These are phyloP conservation scores for Glaucidium brasilianum DNA, from an alignment of 2,113 vertebrate genomes.

Conservation along the genomic window DNA sequence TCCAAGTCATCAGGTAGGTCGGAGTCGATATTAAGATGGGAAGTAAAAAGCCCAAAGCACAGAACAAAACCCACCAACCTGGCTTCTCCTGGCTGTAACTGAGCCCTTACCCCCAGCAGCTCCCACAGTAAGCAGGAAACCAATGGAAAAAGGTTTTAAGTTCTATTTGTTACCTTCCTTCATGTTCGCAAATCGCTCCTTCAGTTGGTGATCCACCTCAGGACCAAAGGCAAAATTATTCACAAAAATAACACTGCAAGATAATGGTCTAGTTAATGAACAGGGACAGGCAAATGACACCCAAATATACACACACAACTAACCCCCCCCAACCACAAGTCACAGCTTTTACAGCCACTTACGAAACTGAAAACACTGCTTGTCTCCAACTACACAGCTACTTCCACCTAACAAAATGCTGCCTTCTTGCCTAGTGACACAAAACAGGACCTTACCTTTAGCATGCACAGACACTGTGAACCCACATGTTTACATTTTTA, in stretches of 20 bases:
- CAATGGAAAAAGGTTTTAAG: not conserved
- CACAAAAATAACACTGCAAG: conserved; percentile 98
- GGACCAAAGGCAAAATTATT: conserved; percentile 99
- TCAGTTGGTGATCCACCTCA: conserved; percentile 99
- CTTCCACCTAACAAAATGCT: not conserved
- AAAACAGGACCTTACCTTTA: not conserved
- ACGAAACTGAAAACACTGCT: fast-evolving
- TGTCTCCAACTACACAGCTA: not conserved
- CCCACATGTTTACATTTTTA: too few species aligned
- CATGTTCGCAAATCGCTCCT: conserved; percentile 99
- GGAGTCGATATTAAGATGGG: not conserved
- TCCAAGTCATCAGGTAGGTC: not conserved
- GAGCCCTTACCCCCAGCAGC: not conserved
- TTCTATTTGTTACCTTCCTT: conserved; percentile 87
- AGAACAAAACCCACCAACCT: not conserved
- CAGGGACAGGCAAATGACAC: not conserved
- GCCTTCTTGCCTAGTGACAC: not conserved
- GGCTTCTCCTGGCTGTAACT: not conserved
- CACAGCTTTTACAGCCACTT: not conserved
- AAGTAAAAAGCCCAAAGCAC: not conserved
- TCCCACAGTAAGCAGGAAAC: not conserved
- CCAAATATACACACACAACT: not conserved
- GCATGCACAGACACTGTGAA: not conserved
- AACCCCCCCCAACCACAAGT: not conserved
- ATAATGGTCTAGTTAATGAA: conserved; percentile 57